These are phyloP conservation scores for Tylochromis polylepis DNA, from an alignment of 2,113 vertebrate species.

Conservation along the genomic window DNA sequence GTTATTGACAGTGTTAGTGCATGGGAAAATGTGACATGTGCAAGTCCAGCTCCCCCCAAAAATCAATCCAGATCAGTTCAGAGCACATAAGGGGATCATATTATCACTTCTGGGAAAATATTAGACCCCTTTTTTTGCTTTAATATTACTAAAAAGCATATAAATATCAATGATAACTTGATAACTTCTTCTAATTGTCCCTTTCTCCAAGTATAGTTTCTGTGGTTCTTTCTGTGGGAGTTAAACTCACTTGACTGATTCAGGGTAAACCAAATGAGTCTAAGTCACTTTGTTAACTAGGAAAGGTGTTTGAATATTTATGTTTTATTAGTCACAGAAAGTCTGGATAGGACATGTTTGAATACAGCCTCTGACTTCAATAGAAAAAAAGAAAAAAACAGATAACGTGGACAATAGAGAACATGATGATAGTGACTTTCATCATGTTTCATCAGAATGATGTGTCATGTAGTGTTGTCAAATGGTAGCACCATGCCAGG, in stretches of 20 bases:
- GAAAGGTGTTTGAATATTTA: neutral
- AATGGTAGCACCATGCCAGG: neutral
- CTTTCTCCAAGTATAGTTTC: neutral
- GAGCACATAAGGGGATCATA: neutral
- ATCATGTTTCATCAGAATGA: constrained; percentile 44
- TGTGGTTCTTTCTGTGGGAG: neutral
- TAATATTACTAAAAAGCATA: neutral
- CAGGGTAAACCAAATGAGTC: neutral
- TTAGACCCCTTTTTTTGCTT: neutral
- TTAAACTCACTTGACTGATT: neutral
- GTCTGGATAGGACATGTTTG: neutral
- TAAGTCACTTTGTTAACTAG: neutral
- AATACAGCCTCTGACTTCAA: neutral
- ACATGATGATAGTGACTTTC: constrained; percentile 3
- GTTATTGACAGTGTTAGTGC: neutral
- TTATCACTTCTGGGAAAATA: neutral
- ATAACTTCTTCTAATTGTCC: neutral
- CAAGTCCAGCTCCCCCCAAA: neutral
- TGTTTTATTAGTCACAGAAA: neutral
- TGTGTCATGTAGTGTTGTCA: constrained; percentile 8
- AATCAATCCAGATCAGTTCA: neutral
- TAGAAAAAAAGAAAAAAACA: neutral
- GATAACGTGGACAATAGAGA: neutral
- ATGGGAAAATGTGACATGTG: constrained; percentile 4
- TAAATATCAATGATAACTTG: neutral